A percentile compares a stretch with the other conserved stretches of the same genome.
These are phyloP conservation scores for Sinotaia quadrata DNA, from an alignment of 2,888 invertebrate genomes.

Conservation along the genomic window DNA sequence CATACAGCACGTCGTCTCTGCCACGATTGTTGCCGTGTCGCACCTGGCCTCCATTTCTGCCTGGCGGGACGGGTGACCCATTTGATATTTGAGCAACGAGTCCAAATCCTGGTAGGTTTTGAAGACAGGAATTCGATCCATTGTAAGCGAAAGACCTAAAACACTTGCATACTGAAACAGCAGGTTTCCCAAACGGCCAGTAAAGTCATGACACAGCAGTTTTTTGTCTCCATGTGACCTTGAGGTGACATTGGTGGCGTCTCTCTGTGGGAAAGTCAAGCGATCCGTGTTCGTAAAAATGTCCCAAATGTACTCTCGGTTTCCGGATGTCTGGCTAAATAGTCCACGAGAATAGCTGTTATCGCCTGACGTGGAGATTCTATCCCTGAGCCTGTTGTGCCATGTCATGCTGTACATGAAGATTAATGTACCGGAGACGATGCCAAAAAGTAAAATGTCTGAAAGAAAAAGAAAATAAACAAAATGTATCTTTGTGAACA, in stretches of 20 bases:
- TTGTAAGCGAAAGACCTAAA: slow-evolving; percentile 16
- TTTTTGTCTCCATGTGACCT: background rate
- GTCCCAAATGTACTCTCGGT: too few species aligned
- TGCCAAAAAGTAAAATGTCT: too few species aligned
- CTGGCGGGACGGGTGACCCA: background rate
- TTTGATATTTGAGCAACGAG: background rate
- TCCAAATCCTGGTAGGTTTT: background rate
- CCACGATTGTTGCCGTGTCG: background rate
- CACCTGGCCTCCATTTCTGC: background rate
- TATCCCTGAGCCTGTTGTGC: too few species aligned
- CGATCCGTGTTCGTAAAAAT: too few species aligned
- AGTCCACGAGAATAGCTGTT: too few species aligned
- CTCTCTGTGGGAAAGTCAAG: too few species aligned
- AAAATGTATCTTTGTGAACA: too few species aligned
- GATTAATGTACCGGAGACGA: too few species aligned
- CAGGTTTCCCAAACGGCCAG: slow-evolving; percentile 20
- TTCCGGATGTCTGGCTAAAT: too few species aligned
- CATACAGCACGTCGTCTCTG: background rate
- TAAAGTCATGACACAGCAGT: slow-evolving; percentile 15
- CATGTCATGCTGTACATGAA: too few species aligned
- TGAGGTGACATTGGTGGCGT: background rate
- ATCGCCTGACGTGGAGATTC: too few species aligned
- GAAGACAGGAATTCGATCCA: slow-evolving; percentile 13
- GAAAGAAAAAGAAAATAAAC: too few species aligned
- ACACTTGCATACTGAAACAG: slow-evolving; percentile 21